A percentile compares a stretch with the other conserved stretches of the same genome.
Conservation (phyloP, 2,113 vertebrate genomes). For the Axis porcinus region DNA sequence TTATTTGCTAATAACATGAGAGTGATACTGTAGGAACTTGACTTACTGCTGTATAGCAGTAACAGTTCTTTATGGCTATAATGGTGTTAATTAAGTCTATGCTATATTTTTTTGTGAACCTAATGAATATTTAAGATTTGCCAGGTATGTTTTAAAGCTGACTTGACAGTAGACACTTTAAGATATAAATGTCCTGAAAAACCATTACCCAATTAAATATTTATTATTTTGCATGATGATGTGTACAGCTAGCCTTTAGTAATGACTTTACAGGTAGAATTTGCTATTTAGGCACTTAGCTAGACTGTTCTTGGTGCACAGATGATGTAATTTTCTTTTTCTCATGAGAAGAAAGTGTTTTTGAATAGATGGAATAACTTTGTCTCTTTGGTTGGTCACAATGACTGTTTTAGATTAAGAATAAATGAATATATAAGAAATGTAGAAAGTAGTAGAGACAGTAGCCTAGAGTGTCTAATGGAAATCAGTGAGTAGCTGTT, state of each 20-base stretch:
- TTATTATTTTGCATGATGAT: neutral
- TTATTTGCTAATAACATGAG: neutral
- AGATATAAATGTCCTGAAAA: neutral
- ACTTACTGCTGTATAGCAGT: neutral
- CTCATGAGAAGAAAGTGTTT: neutral
- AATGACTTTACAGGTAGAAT: neutral
- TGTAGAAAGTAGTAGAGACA: neutral
- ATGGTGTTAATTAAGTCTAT: neutral
- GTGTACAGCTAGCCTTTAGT: neutral
- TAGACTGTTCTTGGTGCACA: neutral
- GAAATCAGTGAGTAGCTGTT: neutral
- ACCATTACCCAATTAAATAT: neutral
- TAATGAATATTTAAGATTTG: constrained; percentile 26
- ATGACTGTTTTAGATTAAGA: neutral
- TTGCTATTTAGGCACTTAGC: neutral
- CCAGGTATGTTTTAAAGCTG: neutral
- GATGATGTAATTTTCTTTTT: neutral
- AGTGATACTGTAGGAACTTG: neutral
- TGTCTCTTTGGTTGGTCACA: neutral
- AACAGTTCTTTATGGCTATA: neutral
- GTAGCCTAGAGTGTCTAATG: neutral
- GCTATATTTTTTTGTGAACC: neutral
- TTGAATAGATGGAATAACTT: neutral
- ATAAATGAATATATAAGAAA: neutral
- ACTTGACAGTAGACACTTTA: neutral